Evolutionary conservation across 1,140 invertebrate species (phyloP).

Genomic region (Delia radicum): DNA sequence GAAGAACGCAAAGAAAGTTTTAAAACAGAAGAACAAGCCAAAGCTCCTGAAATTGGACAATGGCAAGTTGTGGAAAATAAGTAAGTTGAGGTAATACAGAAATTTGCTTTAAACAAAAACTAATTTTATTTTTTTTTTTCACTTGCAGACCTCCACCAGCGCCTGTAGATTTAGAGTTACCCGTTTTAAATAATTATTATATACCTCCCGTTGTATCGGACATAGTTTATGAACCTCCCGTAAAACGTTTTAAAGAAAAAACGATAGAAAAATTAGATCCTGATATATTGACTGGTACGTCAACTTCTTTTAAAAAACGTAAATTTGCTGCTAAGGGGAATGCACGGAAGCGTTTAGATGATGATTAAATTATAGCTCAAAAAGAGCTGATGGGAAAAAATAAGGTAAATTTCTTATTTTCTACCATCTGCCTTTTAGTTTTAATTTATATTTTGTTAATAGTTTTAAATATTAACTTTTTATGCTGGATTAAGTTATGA

Average conservation of each 20-base stretch:
- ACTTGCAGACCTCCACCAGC: constrained; percentile 39
- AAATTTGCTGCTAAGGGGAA: constrained; percentile 63
- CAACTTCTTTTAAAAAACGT: constrained; percentile 65
- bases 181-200: constrained; percentile 55
- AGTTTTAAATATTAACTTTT: too few species aligned
- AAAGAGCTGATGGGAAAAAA: too few species aligned
- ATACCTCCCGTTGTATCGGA: constrained; percentile 42
- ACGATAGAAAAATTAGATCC: constrained; percentile 59
- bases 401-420: too few species aligned
- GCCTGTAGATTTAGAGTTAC: constrained; percentile 63
- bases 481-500: too few species aligned
- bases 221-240: constrained; percentile 52
- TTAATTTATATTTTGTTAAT: too few species aligned
- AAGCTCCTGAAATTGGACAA: constrained; percentile 64
- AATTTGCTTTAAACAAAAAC: background rate
- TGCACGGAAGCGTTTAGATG: constrained; percentile 61
- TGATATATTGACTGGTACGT: constrained; percentile 48
- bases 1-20: constrained; percentile 56
- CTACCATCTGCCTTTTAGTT: too few species aligned
- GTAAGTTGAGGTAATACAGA: constrained; percentile 47
- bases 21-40: constrained; percentile 58
- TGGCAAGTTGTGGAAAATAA: constrained; percentile 63
- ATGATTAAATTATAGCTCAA: constrained; percentile 43
- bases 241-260: constrained; percentile 68
- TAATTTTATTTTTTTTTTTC: background rate